Evolutionary conservation across 2,888 invertebrate species (phyloP).

Genomic region (Diplolepis rosae): DNA sequence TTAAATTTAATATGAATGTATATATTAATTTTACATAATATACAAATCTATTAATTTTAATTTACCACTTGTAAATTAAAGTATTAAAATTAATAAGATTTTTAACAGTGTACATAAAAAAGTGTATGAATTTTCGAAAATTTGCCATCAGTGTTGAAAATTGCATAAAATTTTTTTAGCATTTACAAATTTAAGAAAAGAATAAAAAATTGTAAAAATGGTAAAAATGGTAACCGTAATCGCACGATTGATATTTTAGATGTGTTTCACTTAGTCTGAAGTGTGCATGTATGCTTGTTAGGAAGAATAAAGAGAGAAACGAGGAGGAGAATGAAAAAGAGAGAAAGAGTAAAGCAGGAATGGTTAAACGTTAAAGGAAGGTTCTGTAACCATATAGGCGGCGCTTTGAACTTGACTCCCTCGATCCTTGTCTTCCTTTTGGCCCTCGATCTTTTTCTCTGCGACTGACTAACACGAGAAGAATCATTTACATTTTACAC

Average conservation of each 20-base stretch:
- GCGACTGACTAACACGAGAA: slow-evolving; percentile 46
- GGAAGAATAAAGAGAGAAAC: slow-evolving; percentile 38
- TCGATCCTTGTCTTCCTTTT: slow-evolving; percentile 39
- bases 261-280: slow-evolving; percentile 6
- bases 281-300: slow-evolving; percentile 37
- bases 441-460: slow-evolving; percentile 44
- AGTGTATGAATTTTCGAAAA: too few relatives aligned
- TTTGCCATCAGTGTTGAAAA: too few relatives aligned
- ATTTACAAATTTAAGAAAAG: too few relatives aligned
- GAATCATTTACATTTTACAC: slow-evolving; percentile 70
- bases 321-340: slow-evolving; percentile 39
- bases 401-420: slow-evolving; percentile 69
- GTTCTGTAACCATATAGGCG: slow-evolving; percentile 67
- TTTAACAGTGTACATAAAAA: too few relatives aligned
- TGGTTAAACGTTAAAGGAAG: slow-evolving; percentile 59
- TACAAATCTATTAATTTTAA: too few relatives aligned
- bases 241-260: slow-evolving; percentile 20
- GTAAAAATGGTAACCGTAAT: slow-evolving; percentile 1
- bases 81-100: too few relatives aligned
- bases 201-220: neutral
- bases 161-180: neutral
- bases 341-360: slow-evolving; percentile 35
- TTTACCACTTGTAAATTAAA: too few relatives aligned
- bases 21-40: too few relatives aligned
- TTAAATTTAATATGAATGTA: too few relatives aligned